Evolutionary conservation across 2,888 invertebrate genomes (phyloP).

Genomic region (Stenodema calcarata): DNA sequence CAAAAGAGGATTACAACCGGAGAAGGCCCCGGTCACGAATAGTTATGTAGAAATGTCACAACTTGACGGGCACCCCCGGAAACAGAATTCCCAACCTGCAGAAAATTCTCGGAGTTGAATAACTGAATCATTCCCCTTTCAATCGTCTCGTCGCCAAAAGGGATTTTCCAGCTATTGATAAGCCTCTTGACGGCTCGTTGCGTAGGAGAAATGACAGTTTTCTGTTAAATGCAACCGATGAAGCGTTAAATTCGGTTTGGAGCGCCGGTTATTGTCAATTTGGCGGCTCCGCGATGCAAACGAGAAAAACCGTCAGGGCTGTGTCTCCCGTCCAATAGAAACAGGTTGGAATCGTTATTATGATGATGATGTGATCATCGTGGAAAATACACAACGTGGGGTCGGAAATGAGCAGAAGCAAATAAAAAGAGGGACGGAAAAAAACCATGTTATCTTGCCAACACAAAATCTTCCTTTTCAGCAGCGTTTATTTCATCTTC

Average conservation of each 20-base stretch:
- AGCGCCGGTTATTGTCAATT: not conserved
- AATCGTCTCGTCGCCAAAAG: not conserved
- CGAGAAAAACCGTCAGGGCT: too few species aligned
- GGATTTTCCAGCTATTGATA: not conserved
- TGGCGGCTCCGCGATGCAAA: not conserved
- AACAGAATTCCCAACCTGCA: not conserved
- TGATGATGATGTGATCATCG: too few species aligned
- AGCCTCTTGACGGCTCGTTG: not conserved
- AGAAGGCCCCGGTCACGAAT: too few species aligned
- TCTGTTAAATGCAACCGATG: not conserved
- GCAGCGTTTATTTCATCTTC: too few species aligned
- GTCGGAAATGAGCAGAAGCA: too few species aligned
- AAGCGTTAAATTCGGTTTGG: not conserved
- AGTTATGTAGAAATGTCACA: not conserved
- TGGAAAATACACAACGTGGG: too few species aligned
- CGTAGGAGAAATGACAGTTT: not conserved
- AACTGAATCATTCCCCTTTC: not conserved
- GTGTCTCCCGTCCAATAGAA: too few species aligned
- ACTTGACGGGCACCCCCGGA: not conserved
- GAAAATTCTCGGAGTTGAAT: not conserved
- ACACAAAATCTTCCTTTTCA: too few species aligned
- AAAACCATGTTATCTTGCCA: too few species aligned
- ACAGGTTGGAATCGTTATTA: too few species aligned
- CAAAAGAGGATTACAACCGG: too few species aligned
- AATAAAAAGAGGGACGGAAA: too few species aligned